Conservation (phyloP, 2,888 invertebrate genomes). For the Campaea margaritaria region DNA sequence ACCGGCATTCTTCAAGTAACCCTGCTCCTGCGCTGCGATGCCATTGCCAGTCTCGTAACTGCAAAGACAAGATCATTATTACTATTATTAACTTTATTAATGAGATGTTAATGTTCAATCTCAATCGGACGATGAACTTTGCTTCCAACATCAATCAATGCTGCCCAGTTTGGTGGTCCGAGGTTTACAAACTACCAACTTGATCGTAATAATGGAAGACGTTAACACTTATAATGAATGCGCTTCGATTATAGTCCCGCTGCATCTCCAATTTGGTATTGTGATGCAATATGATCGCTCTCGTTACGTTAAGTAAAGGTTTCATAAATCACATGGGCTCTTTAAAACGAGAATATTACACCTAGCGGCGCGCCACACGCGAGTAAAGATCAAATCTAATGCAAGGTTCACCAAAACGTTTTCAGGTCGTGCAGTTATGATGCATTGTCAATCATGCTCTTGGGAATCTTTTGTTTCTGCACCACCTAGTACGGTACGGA, state of each 20-base stretch:
- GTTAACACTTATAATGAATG: background rate
- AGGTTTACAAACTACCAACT: conserved; percentile 5
- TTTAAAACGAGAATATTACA: conserved; percentile 47
- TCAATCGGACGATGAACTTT: conserved; percentile 33
- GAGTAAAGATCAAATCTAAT: conserved; percentile 71
- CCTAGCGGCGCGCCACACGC: conserved; percentile 48
- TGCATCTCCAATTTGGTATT: conserved; percentile 21
- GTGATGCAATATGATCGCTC: conserved; percentile 36
- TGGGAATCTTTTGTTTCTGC: conserved; percentile 58
- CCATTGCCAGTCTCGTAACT: conserved; percentile 91
- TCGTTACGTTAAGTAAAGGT: conserved; percentile 42
- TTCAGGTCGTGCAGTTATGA: conserved; percentile 57
- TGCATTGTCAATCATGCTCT: conserved; percentile 64
- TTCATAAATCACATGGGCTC: conserved; percentile 52
- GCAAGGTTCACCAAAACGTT: conserved; percentile 60
- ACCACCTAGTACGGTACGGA: conserved; percentile 27
- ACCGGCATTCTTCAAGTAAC: conserved; percentile 89
- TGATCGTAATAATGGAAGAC: background rate
- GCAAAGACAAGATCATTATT: conserved; percentile 42
- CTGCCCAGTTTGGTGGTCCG: conserved; percentile 16
- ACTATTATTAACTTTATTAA: conserved; percentile 5
- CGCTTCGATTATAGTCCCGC: background rate
- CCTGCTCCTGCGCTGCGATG: conserved; percentile 88
- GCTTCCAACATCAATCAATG: conserved; percentile 36
- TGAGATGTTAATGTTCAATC: conserved; percentile 16